Conservation (phyloP, 2,888 invertebrate species). For the Drosophila pseudotalamancana region DNA sequence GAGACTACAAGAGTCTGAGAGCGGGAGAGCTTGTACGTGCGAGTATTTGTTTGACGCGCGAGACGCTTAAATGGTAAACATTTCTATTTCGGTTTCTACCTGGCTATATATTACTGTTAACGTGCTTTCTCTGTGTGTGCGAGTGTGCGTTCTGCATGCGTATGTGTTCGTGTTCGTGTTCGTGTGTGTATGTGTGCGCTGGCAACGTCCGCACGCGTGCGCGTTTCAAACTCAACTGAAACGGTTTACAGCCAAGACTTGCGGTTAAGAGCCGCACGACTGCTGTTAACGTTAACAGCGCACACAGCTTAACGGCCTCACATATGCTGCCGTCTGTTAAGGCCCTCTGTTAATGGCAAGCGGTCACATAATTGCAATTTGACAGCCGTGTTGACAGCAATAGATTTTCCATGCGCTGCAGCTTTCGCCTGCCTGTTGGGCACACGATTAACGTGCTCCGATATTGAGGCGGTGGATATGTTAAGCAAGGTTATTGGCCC, state of each 20-base stretch:
- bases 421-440: conserved; percentile 48
- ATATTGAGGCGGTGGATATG: conserved; percentile 22
- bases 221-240: conserved; percentile 75
- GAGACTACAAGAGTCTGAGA: background rate
- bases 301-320: no score
- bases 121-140: conserved; percentile 56
- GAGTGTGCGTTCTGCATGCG: background rate
- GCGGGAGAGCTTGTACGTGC: conserved; percentile 48
- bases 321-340: conserved; percentile 10
- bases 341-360: conserved; percentile 18
- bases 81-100: conserved; percentile 73
- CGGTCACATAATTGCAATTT: conserved; percentile 44
- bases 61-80: conserved; percentile 76
- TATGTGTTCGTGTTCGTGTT: conserved; percentile 3
- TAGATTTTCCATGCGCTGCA: conserved; percentile 13
- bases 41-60: conserved; percentile 63
- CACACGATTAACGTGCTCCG: conserved; percentile 45
- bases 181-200: conserved; percentile 24
- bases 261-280: conserved; percentile 60
- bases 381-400: conserved; percentile 26
- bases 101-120: conserved; percentile 62
- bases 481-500: conserved; percentile 48
- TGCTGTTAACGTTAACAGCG: conserved; percentile 35
- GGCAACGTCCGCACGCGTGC: conserved; percentile 66
- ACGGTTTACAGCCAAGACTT: conserved; percentile 61